Conservation (phyloP, 2,113 vertebrate genomes). For the Chionis minor region DNA sequence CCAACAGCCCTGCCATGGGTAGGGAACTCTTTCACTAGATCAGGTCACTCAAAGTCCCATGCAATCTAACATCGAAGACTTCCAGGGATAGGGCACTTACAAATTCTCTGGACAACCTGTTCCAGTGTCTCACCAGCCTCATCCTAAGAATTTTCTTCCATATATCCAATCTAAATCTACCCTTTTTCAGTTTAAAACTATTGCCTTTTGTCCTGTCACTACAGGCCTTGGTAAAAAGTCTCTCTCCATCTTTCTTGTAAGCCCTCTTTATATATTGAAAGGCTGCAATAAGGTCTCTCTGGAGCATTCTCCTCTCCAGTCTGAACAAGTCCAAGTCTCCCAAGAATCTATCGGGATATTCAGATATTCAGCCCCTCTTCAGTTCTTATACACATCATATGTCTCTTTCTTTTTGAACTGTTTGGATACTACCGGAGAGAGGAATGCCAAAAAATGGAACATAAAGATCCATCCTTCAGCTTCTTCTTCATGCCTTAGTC, state of each 20-base stretch:
- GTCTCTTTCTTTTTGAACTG: background rate
- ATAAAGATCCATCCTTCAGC: background rate
- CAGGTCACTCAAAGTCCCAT: background rate
- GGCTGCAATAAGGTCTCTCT: background rate
- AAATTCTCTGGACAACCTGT: background rate
- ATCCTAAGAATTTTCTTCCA: background rate
- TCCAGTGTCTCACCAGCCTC: background rate
- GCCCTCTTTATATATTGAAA: background rate
- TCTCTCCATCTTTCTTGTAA: background rate
- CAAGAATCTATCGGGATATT: background rate
- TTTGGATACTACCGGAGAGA: background rate
- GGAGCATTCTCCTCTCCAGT: background rate
- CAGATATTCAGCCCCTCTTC: background rate
- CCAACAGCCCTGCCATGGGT: background rate
- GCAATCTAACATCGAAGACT: background rate
- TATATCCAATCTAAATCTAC: background rate
- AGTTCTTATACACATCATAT: background rate
- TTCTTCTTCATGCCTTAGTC: background rate
- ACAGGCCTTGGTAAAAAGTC: background rate
- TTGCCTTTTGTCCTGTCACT: background rate
- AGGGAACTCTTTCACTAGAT: background rate
- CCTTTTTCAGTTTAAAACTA: background rate
- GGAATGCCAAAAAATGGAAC: background rate
- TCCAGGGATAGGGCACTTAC: background rate
- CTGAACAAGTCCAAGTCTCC: background rate